phyloP scores from a whole-genome alignment of 2,797 vertebrate genomes.

The Dipus sagitta region DNA sequence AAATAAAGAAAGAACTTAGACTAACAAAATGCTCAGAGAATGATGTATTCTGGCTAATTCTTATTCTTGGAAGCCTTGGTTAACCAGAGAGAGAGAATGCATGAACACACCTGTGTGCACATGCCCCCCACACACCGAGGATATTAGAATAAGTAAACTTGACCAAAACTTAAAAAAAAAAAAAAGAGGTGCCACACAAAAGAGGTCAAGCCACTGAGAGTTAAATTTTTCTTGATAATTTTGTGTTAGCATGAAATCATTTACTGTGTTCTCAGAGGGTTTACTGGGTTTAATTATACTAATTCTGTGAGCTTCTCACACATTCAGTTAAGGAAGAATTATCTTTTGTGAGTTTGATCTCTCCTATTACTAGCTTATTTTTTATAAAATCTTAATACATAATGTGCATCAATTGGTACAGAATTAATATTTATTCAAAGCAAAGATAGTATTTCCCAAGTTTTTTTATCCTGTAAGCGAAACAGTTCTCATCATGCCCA shows the following conservation, averaged over 20 bases:
- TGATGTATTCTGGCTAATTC: too few relatives aligned
- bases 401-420: not conserved
- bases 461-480: slow-evolving; percentile 1
- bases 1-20: too few relatives aligned
- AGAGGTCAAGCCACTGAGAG: not conserved
- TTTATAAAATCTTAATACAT: slow-evolving; percentile 33
- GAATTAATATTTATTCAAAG: slow-evolving; percentile 36
- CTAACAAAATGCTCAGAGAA: too few relatives aligned
- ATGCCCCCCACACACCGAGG: too few relatives aligned
- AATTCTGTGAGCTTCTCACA: not conserved
- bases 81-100: too few relatives aligned
- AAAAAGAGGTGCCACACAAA: not conserved
- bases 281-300: not conserved
- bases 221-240: slow-evolving; percentile 4
- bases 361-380: not conserved
- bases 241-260: not conserved
- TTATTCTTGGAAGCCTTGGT: too few relatives aligned
- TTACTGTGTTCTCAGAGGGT: not conserved
- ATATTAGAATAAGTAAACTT: too few relatives aligned
- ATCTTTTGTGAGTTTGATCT: not conserved
- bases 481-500: not conserved
- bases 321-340: not conserved
- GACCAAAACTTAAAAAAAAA: too few relatives aligned
- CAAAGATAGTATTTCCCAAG: not conserved
- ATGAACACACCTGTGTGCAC: too few relatives aligned